Conservation (phyloP, 2,888 invertebrate species). For the Caenorhabditis macrosperma region DNA sequence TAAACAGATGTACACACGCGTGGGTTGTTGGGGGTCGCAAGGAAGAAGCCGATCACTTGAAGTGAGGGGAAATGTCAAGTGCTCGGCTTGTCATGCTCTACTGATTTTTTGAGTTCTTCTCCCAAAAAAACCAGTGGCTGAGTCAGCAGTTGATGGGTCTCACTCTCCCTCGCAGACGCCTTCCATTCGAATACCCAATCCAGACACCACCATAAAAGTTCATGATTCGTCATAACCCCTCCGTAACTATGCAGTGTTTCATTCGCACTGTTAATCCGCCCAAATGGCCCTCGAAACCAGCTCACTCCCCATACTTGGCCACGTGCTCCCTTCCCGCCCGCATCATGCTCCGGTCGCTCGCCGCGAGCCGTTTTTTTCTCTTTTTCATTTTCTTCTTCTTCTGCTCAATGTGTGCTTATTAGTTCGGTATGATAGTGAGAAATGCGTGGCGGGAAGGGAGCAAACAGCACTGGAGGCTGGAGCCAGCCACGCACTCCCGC, state of each 20-base stretch:
- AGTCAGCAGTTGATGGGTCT: not conserved
- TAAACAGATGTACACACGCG: conserved; percentile 32
- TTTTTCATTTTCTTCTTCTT: conserved; percentile 6
- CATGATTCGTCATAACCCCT: not conserved
- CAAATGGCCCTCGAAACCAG: not conserved
- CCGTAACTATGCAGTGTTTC: conserved; percentile 34
- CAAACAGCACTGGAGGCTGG: conserved; percentile 46
- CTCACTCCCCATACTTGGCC: conserved; percentile 19
- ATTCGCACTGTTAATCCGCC: conserved; percentile 14
- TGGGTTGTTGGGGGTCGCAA: conserved; percentile 24
- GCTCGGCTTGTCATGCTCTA: conserved; percentile 9
- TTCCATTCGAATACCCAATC: not conserved
- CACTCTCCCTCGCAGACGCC: too few relatives aligned
- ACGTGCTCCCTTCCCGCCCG: not conserved
- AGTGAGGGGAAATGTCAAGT: conserved; percentile 43
- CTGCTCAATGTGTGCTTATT: conserved; percentile 42
- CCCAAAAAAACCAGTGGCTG: not conserved
- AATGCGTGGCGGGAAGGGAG: conserved; percentile 52
- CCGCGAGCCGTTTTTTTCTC: not conserved
- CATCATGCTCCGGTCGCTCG: not conserved
- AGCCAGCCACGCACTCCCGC: conserved; percentile 23
- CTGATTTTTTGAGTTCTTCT: conserved; percentile 2
- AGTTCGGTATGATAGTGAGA: conserved; percentile 56
- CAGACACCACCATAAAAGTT: too few relatives aligned
- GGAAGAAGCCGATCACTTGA: conserved; percentile 49